Percentiles rank a stretch among this genome's conserved stretches.
These are phyloP conservation scores for Heteronetta atricapilla DNA, from an alignment of 2,113 vertebrate species.

Conservation along the genomic window DNA sequence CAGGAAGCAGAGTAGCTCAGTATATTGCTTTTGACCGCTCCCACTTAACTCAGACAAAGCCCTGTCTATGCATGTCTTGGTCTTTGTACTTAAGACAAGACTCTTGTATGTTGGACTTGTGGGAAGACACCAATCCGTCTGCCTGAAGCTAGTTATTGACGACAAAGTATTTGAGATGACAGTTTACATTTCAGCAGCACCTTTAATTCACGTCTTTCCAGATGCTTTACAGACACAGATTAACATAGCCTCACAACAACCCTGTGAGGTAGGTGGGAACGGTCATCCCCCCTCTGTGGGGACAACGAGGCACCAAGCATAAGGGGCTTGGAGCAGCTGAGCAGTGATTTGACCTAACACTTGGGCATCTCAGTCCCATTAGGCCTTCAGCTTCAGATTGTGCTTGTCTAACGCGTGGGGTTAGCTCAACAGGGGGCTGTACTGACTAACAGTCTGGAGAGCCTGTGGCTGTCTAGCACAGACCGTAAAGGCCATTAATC, in stretches of 20 bases:
- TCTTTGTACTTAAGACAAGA: not conserved
- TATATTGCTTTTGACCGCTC: not conserved
- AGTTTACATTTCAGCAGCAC: constrained; percentile 47
- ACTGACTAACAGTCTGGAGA: not conserved
- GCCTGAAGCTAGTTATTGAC: not conserved
- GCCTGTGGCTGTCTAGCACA: not conserved
- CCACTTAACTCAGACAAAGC: not conserved
- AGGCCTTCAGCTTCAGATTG: not conserved
- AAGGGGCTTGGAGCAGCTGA: not conserved
- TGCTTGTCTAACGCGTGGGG: rapidly evolving
- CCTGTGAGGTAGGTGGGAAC: constrained; percentile 15
- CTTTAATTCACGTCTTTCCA: constrained; percentile 34
- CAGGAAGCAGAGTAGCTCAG: not conserved
- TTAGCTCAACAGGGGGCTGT: not conserved
- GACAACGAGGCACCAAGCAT: not conserved
- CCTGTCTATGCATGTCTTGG: not conserved
- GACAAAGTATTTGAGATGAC: not conserved
- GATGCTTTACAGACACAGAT: not conserved
- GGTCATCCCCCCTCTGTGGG: not conserved
- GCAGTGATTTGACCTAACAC: not conserved
- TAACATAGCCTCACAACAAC: constrained; percentile 25
- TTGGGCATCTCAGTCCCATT: not conserved
- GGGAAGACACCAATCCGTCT: not conserved
- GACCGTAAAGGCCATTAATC: not conserved
- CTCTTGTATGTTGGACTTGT: not conserved